Conservation (phyloP, 1,140 invertebrate species). For the Chironomus tepperi region DNA sequence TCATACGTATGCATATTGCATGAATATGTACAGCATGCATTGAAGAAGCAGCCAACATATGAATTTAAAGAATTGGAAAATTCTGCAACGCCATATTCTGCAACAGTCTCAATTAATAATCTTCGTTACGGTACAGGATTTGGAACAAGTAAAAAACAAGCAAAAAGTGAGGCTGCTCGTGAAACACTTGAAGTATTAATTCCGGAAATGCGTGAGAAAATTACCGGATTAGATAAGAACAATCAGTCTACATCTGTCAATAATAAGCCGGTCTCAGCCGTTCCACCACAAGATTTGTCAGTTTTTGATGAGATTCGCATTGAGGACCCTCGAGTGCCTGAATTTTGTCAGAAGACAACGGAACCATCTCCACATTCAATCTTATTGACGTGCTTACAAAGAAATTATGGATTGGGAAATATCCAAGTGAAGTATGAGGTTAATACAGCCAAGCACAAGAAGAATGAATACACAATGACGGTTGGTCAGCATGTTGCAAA, state of each 20-base stretch:
- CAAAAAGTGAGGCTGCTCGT: slow-evolving; percentile 85
- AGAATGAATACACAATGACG: slow-evolving; percentile 89
- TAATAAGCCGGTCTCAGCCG: neutral
- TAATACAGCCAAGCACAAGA: slow-evolving; percentile 81
- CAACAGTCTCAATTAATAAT: slow-evolving; percentile 83
- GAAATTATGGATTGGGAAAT: slow-evolving; percentile 86
- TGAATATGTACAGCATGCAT: slow-evolving; percentile 89
- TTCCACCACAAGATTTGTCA: slow-evolving; percentile 42
- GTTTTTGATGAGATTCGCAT: slow-evolving; percentile 92
- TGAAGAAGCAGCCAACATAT: slow-evolving; percentile 88
- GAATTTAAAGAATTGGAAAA: slow-evolving; percentile 91
- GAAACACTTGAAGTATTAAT: slow-evolving; percentile 87
- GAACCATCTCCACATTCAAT: slow-evolving; percentile 92
- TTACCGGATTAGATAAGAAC: slow-evolving; percentile 48
- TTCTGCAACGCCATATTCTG: slow-evolving; percentile 85
- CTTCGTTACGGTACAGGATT: slow-evolving; percentile 87
- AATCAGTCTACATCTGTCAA: slow-evolving; percentile 42
- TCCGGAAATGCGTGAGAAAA: slow-evolving; percentile 81
- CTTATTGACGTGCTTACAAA: slow-evolving; percentile 81
- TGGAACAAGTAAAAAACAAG: slow-evolving; percentile 90
- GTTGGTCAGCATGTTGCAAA: slow-evolving; percentile 85
- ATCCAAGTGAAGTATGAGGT: slow-evolving; percentile 82
- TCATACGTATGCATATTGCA: slow-evolving; percentile 94
- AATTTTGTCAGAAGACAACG: slow-evolving; percentile 89
- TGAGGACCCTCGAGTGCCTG: slow-evolving; percentile 85